phyloP scores from a whole-genome alignment of 2,113 vertebrate species.

The Corapipo altera region DNA sequence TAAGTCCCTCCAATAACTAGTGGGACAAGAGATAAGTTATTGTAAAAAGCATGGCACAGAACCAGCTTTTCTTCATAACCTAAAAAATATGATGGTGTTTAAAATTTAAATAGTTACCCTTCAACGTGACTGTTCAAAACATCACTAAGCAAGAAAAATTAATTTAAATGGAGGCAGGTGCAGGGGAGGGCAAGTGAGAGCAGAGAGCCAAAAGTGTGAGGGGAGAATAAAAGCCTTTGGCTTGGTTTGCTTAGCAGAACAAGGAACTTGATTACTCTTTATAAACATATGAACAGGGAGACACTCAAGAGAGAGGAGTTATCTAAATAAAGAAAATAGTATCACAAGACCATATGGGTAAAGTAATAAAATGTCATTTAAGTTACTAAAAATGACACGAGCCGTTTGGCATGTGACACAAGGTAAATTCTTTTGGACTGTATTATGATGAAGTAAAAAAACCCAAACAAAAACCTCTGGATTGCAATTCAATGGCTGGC shows the following conservation, averaged over 20 bases:
- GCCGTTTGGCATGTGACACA: background rate
- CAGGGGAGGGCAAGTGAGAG: background rate
- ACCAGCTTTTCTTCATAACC: background rate
- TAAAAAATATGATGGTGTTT: background rate
- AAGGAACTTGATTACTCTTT: conserved; percentile 28
- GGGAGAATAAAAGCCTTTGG: conserved; percentile 27
- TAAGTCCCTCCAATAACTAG: background rate
- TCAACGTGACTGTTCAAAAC: background rate
- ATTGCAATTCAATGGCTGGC: background rate
- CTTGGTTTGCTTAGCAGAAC: background rate
- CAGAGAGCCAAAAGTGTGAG: background rate
- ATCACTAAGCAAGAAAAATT: background rate
- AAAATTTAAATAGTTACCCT: background rate
- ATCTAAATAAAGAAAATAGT: conserved; percentile 37
- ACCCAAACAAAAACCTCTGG: background rate
- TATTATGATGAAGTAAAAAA: background rate
- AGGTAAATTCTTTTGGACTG: background rate
- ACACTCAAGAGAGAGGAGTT: background rate
- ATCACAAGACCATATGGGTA: conserved; percentile 8
- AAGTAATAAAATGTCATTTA: conserved; percentile 8
- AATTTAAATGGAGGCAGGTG: background rate
- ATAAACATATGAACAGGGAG: background rate
- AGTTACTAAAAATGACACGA: background rate
- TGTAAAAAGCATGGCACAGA: background rate
- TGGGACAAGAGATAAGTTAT: background rate